phyloP scores from a whole-genome alignment of 2,797 vertebrate genomes.

The Syndactyla subalaris region DNA sequence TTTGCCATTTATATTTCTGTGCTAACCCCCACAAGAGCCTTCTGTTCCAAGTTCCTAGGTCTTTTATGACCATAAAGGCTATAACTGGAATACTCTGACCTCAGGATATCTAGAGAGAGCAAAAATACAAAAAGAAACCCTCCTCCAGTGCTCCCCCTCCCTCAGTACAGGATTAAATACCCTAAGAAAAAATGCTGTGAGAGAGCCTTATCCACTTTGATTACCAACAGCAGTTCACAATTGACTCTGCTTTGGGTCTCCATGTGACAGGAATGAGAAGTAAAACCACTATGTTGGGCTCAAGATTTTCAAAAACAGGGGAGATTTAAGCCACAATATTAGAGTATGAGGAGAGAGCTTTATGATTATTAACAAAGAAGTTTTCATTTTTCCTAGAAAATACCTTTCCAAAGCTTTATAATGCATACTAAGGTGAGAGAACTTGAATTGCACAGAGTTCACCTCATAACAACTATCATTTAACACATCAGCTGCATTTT shows the following conservation, averaged over 20 bases:
- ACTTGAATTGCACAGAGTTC: neutral
- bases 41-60: conserved; percentile 50
- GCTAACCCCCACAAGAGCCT: conserved; percentile 32
- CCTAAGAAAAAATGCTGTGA: neutral
- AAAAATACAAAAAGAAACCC: neutral
- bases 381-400: conserved; percentile 1
- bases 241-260: neutral
- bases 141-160: neutral
- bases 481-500: conserved; percentile 14
- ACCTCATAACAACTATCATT: neutral
- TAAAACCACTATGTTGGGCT: neutral
- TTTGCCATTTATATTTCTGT: conserved; percentile 64
- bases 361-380: neutral
- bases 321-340: neutral
- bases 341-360: neutral
- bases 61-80: conserved; percentile 50
- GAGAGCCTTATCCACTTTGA: neutral
- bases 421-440: neutral
- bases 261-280: neutral
- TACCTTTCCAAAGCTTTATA: neutral
- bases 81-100: conserved; percentile 4
- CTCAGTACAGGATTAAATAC: neutral
- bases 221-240: neutral
- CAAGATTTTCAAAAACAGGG: neutral
- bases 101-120: neutral